A percentile compares a stretch with the other conserved stretches of the same genome.
These are phyloP conservation scores for Nephrotoma appendiculata DNA, from an alignment of 2,888 invertebrate species.

Conservation along the genomic window DNA sequence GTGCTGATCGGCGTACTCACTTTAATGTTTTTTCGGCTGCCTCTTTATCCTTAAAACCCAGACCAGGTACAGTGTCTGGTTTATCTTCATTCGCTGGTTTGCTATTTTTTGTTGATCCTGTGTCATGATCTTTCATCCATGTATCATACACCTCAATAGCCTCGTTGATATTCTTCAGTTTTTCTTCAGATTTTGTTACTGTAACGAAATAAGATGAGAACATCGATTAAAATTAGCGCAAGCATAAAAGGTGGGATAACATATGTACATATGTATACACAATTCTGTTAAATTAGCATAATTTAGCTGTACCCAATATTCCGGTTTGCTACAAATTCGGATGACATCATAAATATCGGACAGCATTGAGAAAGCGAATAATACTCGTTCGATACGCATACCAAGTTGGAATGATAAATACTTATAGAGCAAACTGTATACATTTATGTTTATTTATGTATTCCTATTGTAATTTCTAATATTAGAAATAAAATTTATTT, in stretches of 20 bases:
- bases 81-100: slow-evolving; percentile 37
- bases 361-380: not conserved
- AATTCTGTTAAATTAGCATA: not conserved
- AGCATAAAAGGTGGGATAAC: not conserved
- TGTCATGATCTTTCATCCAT: slow-evolving; percentile 43
- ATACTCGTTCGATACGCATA: not conserved
- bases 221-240: not conserved
- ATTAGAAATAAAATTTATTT: not conserved
- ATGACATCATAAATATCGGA: not conserved
- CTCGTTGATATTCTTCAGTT: slow-evolving; percentile 50
- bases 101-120: slow-evolving; percentile 26
- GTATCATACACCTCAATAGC: slow-evolving; percentile 52
- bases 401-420: not conserved
- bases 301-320: not conserved
- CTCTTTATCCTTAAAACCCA: slow-evolving; percentile 66
- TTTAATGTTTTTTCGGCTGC: slow-evolving; percentile 53
- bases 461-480: not conserved
- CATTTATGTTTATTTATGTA: not conserved
- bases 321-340: not conserved
- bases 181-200: slow-evolving; percentile 57
- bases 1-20: slow-evolving; percentile 17
- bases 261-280: not conserved
- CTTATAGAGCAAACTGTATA: not conserved
- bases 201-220: slow-evolving; percentile 10
- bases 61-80: slow-evolving; percentile 51